Evolutionary conservation across 2,888 invertebrate species (phyloP).

Genomic region (Ormyrus labotus): DNA sequence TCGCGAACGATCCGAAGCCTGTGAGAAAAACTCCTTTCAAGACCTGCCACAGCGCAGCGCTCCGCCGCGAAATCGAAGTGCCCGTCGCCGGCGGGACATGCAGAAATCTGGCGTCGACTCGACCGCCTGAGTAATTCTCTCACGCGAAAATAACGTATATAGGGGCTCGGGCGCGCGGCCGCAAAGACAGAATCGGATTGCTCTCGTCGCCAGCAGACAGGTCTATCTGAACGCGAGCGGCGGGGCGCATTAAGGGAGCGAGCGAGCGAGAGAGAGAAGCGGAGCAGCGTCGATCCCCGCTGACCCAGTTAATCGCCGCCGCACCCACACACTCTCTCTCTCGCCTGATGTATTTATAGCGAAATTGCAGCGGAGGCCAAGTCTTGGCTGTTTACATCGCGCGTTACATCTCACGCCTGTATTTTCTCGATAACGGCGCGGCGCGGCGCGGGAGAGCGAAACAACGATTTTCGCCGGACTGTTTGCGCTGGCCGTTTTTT

Average conservation of each 20-base stretch:
- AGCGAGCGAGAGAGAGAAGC: too few relatives aligned
- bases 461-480: slow-evolving; percentile 1
- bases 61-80: too few relatives aligned
- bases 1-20: too few relatives aligned
- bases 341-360: slow-evolving; percentile 46
- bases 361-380: slow-evolving; percentile 26
- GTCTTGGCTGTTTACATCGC: slow-evolving; percentile 39
- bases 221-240: slow-evolving; percentile 5
- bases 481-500: background rate
- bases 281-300: background rate
- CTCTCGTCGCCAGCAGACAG: background rate
- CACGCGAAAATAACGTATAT: background rate
- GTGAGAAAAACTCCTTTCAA: too few relatives aligned
- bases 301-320: slow-evolving; percentile 48
- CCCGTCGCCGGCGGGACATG: too few relatives aligned
- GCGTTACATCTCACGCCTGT: slow-evolving; percentile 27
- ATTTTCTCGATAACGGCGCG: slow-evolving; percentile 33
- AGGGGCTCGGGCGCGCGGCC: background rate
- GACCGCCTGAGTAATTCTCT: too few relatives aligned
- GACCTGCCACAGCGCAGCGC: too few relatives aligned
- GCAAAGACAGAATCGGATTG: background rate
- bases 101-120: too few relatives aligned
- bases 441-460: background rate
- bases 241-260: slow-evolving; percentile 4
- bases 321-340: background rate